Conservation (phyloP, 1,140 invertebrate species). For the Globodera rostochiensis region DNA sequence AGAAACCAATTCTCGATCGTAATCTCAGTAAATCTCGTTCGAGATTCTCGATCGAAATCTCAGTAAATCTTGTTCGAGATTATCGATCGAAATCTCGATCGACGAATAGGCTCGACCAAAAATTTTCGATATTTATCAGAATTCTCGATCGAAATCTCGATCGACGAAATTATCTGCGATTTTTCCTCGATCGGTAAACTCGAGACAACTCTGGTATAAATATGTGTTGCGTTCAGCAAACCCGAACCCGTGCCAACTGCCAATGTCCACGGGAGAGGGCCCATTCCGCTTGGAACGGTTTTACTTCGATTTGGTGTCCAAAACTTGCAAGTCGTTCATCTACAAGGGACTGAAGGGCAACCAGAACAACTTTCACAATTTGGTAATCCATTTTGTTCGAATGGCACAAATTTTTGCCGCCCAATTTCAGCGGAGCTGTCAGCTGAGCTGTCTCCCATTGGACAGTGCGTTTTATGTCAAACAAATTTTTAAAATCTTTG, state of each 20-base stretch:
- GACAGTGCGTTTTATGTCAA: slow-evolving; percentile 40
- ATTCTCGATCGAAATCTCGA: too few relatives aligned
- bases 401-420: too few relatives aligned
- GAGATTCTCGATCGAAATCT: too few relatives aligned
- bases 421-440: slow-evolving; percentile 54
- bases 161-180: too few relatives aligned
- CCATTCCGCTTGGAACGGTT: slow-evolving; percentile 61
- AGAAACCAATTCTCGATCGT: too few relatives aligned
- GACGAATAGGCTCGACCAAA: too few relatives aligned
- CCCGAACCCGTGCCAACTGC: slow-evolving; percentile 60
- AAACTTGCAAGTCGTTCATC: slow-evolving; percentile 66
- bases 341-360: slow-evolving; percentile 68
- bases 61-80: too few relatives aligned
- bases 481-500: neutral
- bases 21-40: too few relatives aligned
- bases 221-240: slow-evolving; percentile 39
- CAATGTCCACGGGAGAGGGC: slow-evolving; percentile 65
- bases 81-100: too few relatives aligned
- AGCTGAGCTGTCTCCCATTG: slow-evolving; percentile 62
- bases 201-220: neutral
- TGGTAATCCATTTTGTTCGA: slow-evolving; percentile 35
- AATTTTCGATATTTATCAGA: too few relatives aligned
- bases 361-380: slow-evolving; percentile 67
- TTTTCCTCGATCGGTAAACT: too few relatives aligned
- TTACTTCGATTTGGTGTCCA: slow-evolving; percentile 65